These are phyloP conservation scores for Aldrovandia affinis DNA, from an alignment of 2,797 vertebrate genomes.

Conservation along the genomic window DNA sequence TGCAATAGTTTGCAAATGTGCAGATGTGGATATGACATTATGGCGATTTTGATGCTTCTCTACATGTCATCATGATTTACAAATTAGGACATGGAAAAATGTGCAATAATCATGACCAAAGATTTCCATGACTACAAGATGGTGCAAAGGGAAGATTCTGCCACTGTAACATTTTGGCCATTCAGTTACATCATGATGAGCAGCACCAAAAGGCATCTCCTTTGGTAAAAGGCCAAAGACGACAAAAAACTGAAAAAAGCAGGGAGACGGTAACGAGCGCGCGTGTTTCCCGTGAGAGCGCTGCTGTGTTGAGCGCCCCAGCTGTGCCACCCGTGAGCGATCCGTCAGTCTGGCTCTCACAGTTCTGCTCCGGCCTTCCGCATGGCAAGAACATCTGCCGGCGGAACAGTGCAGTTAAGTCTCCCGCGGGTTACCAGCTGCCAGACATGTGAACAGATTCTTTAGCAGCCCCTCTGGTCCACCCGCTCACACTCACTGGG, in stretches of 20 bases:
- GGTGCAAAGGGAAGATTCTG: neutral
- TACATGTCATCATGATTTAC: neutral
- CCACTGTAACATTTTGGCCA: neutral
- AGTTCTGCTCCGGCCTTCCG: neutral
- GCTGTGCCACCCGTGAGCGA: neutral
- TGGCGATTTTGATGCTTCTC: neutral
- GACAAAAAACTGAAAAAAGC: neutral
- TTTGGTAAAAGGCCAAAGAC: neutral
- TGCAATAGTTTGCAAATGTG: too few species aligned
- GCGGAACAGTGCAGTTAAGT: neutral
- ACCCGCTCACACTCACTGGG: conserved; percentile 48
- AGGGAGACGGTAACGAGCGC: neutral
- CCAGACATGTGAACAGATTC: neutral
- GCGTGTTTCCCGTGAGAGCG: neutral
- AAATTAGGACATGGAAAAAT: neutral
- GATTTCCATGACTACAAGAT: neutral
- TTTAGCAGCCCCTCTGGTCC: neutral
- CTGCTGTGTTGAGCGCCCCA: neutral
- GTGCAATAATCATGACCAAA: neutral
- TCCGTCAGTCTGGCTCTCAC: neutral
- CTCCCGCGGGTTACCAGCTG: conserved; percentile 16
- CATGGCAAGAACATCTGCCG: neutral
- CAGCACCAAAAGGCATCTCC: neutral
- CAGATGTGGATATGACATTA: too few species aligned
- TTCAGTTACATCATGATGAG: neutral